Base-by-base conservation (phyloP, 2,113 vertebrate species). In the Zosterops hypoxanthus region DNA sequence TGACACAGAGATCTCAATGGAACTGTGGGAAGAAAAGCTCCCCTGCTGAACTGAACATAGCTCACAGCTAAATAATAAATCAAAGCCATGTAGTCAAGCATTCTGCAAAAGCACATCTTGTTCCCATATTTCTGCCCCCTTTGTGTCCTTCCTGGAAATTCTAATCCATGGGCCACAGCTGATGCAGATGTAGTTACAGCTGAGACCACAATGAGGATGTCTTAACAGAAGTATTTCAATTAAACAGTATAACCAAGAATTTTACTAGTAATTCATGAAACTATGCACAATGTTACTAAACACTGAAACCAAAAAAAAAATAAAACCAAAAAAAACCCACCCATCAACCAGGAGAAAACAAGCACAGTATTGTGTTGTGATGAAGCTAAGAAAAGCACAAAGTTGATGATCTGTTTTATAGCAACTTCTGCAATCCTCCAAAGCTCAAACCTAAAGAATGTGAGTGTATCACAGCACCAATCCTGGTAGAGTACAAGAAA, bases 31-130 rank as follows among this genome's bases (percentile, higher is more conserved):
- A 90, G 92, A 93, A 87, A 94, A 96, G 71, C 77, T 85, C 93
- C 94, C 98, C 98, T 92, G 97, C 98, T 94, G 97, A 87, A 97
- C 70, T n/a, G 72, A 98, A 97, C 97, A 98, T 12, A 95, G 88
- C 61, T 83, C 66, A 56, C 25, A 96, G 93, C 94, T 98, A 98
- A 98, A 98, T 98, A 98, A 98, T 98, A 97, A 94, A 98, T 98
- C 96, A 98, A 57, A 97, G 92, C 82, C 82, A 85, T 82, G 80
- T 86, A 97, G 94, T 84, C 75, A 87, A 93, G 59, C 75, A 87
- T 75, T 75, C 52, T 86, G 44, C 65, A 96, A 95, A 95, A 90
- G 88, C 78, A 69, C 56, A 61, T 90, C 65, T 86, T 56, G 12
- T 77, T 97, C 95, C 92, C 49, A 63, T 49, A 66, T 83, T 78